Conservation (phyloP, 1,140 invertebrate genomes). For the Centruroides vittatus region DNA sequence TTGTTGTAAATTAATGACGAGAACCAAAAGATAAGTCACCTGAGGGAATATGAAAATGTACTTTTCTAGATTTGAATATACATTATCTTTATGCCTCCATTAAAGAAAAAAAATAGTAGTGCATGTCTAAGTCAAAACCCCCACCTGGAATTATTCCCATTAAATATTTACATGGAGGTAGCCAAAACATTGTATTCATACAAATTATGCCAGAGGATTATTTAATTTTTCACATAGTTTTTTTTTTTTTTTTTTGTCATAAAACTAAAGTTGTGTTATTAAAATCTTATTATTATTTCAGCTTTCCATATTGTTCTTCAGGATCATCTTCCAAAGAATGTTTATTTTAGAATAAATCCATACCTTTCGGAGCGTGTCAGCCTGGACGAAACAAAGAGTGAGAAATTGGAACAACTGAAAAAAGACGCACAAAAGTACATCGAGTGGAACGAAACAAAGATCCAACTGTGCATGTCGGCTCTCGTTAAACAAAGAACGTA, state of each 20-base stretch:
- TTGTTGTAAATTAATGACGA: too few relatives aligned
- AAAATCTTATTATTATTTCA: conserved; percentile 28
- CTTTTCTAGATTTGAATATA: too few relatives aligned
- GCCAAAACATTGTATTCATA: background rate
- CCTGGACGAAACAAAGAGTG: conserved; percentile 66
- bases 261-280: too few relatives aligned
- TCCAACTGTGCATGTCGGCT: conserved; percentile 38
- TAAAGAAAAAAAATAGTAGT: background rate
- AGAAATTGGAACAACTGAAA: conserved; percentile 33
- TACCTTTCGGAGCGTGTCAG: conserved; percentile 64
- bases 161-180: background rate
- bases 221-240: background rate
- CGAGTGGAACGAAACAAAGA: conserved; percentile 58
- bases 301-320: conserved; percentile 64
- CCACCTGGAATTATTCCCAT: background rate
- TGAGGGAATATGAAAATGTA: too few relatives aligned
- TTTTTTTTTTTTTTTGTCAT: background rate
- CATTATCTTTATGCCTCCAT: too few relatives aligned
- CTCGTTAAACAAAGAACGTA: conserved; percentile 32
- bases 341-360: conserved; percentile 83
- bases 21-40: too few relatives aligned
- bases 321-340: conserved; percentile 57
- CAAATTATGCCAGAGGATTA: background rate
- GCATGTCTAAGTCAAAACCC: background rate
- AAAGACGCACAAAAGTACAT: conserved; percentile 53